Percentiles rank a stretch among this genome's conserved stretches.
Conservation (phyloP, 2,888 invertebrate genomes). For the Hyposoter dolosus region DNA sequence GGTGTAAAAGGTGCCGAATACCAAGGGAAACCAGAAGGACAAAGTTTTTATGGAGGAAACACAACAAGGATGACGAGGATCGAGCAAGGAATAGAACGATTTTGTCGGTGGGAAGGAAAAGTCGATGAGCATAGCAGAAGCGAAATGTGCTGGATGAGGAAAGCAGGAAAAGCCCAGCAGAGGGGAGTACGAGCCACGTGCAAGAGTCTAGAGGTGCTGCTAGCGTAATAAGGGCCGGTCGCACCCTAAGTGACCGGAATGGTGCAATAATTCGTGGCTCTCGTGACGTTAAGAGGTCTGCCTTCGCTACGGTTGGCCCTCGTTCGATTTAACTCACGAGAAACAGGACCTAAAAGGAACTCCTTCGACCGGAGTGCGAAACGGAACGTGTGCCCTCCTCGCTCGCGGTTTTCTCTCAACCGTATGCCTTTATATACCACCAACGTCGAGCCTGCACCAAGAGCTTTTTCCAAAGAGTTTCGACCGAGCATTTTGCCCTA, state of each 20-base stretch:
- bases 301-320: conserved; percentile 70
- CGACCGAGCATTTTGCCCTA: conserved; percentile 74
- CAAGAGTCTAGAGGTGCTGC: conserved; percentile 65
- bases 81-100: conserved; percentile 20
- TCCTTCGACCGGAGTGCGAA: conserved; percentile 46
- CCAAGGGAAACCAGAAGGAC: conserved; percentile 19
- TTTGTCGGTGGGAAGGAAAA: conserved; percentile 31
- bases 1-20: conserved; percentile 33
- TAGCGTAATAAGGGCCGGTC: conserved; percentile 82
- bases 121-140: conserved; percentile 2
- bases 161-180: neutral
- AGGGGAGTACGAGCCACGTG: conserved; percentile 48
- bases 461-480: conserved; percentile 75
- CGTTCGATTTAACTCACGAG: conserved; percentile 71
- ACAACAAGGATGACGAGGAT: conserved; percentile 17
- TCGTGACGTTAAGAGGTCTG: conserved; percentile 83
- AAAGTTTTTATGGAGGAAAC: conserved; percentile 11
- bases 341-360: conserved; percentile 63
- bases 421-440: conserved; percentile 56
- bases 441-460: conserved; percentile 57
- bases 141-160: conserved; percentile 6
- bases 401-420: conserved; percentile 55
- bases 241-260: conserved; percentile 84
- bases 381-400: conserved; percentile 46
- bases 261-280: conserved; percentile 83